A percentile compares a stretch with the other conserved stretches of the same genome.
Conservation (phyloP, 2,113 vertebrate genomes). For the Cepphus grylle region DNA sequence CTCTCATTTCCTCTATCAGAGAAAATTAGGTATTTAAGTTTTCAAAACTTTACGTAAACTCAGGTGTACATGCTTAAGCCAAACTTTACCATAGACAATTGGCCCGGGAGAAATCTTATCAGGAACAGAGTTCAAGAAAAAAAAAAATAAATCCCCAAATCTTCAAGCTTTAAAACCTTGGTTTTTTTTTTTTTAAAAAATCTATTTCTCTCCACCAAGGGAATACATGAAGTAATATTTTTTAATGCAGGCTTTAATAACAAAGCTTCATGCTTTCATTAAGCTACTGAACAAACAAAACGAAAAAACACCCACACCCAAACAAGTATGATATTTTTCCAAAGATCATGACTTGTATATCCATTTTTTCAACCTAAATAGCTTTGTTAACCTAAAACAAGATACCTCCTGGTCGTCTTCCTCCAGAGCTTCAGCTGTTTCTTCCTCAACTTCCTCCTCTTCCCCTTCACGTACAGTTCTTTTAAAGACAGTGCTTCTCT, state of each 20-base stretch:
- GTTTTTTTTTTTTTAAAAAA: too few relatives aligned
- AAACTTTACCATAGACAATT: background rate
- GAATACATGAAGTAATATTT: background rate
- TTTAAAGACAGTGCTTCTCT: conserved; percentile 84
- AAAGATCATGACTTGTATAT: background rate
- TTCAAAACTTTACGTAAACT: background rate
- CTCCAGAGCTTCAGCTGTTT: conserved; percentile 58
- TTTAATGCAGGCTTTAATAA: background rate
- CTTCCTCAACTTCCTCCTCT: conserved; percentile 64
- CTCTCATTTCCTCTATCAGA: background rate
- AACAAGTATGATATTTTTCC: background rate
- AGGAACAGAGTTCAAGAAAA: background rate
- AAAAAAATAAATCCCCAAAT: background rate
- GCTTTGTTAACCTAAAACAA: background rate
- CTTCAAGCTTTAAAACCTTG: background rate
- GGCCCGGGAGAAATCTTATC: background rate
- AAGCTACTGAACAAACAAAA: background rate
- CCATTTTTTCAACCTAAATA: background rate
- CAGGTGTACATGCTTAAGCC: background rate
- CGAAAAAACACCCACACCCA: background rate
- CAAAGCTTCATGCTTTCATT: background rate
- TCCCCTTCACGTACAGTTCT: conserved; percentile 71
- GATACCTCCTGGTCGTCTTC: conserved; percentile 82
- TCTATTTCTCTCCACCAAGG: background rate
- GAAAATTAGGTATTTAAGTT: background rate